Percentiles rank a stretch among this genome's conserved stretches.
Conservation (phyloP, 2,797 vertebrate species). For the Falco novaeseelandiae region DNA sequence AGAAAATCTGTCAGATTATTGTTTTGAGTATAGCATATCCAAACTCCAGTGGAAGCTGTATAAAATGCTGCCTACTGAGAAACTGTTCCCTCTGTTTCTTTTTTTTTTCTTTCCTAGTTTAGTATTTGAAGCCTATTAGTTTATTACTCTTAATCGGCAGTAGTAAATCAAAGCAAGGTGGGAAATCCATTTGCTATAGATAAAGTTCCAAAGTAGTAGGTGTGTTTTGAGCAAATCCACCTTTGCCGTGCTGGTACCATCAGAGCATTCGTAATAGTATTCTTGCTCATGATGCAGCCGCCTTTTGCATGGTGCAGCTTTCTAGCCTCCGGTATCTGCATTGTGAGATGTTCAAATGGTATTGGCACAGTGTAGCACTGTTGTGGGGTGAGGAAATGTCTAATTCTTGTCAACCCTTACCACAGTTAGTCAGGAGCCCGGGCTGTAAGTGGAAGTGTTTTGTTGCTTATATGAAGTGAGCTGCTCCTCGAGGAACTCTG, state of each 20-base stretch:
- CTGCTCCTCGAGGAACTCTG: background rate
- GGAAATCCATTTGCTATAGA: background rate
- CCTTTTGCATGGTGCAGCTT: background rate
- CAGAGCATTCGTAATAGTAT: fast-evolving
- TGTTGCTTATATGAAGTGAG: background rate
- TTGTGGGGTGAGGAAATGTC: background rate
- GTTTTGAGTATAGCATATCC: background rate
- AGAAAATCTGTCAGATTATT: background rate
- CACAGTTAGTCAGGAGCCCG: background rate
- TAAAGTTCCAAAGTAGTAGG: background rate
- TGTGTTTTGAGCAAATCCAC: background rate
- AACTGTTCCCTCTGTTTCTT: background rate
- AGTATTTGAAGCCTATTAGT: background rate
- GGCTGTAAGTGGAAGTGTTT: background rate
- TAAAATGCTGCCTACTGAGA: background rate
- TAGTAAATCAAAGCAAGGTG: background rate
- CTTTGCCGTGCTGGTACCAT: background rate
- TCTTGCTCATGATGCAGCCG: background rate
- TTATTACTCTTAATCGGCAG: background rate
- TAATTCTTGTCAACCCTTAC: background rate
- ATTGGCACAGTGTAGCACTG: background rate
- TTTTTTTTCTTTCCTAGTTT: fast-evolving
- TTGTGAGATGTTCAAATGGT: background rate
- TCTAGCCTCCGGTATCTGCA: background rate
- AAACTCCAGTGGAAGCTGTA: background rate